phyloP scores from a whole-genome alignment of 2,888 invertebrate species.

The Willowsia nigromaculata region DNA sequence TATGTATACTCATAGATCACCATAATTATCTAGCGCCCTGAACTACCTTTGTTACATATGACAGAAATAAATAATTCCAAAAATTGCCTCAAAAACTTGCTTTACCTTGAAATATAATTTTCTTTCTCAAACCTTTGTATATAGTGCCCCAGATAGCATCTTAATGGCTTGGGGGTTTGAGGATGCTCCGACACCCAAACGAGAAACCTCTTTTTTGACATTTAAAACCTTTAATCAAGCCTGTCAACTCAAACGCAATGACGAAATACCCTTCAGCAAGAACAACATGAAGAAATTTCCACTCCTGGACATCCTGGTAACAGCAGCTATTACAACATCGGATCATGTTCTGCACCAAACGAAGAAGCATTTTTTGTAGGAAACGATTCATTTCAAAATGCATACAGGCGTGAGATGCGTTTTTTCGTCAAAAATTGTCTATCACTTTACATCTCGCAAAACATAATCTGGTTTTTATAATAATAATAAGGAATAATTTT shows the following conservation, averaged over 20 bases:
- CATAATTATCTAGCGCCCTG: neutral
- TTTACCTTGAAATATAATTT: slow-evolving; percentile 44
- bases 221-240: neutral
- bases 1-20: neutral
- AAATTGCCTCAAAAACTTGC: slow-evolving; percentile 8
- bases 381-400: neutral
- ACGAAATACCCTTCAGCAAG: neutral
- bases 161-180: neutral
- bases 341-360: too few species aligned
- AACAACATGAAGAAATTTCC: neutral
- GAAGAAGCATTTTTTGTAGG: too few species aligned
- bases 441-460: too few species aligned
- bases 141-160: neutral
- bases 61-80: slow-evolving; percentile 33
- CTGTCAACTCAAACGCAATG: neutral
- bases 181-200: neutral
- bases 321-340: too few species aligned
- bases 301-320: slow-evolving; percentile 19
- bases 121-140: slow-evolving; percentile 7
- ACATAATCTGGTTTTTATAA: too few species aligned
- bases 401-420: neutral
- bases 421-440: too few species aligned
- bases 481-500: too few species aligned
- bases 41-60: neutral
- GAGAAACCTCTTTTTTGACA: neutral